phyloP scores from a whole-genome alignment of 2,113 vertebrate species.

The Rutilus rutilus region DNA sequence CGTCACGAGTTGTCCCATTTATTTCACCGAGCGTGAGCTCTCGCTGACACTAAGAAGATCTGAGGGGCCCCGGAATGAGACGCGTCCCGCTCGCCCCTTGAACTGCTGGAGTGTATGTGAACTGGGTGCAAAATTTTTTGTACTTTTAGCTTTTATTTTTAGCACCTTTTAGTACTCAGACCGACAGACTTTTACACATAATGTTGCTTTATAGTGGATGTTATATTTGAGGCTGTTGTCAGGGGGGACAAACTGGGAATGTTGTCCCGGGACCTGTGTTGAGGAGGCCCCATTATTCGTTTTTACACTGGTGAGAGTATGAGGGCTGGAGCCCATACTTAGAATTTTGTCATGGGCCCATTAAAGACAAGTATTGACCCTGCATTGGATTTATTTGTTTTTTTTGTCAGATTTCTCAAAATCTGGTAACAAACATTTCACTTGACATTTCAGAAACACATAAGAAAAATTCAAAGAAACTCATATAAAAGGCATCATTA shows the following conservation, averaged over 20 bases:
- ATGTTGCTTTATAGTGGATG: background rate
- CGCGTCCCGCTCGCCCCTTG: slow-evolving; percentile 18
- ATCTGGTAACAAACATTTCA: no score
- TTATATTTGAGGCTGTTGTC: background rate
- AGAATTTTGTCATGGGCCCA: background rate
- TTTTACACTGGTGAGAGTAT: background rate
- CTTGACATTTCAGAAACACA: no score
- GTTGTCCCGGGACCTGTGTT: background rate
- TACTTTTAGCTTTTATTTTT: no score
- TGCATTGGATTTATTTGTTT: no score
- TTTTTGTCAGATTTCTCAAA: no score
- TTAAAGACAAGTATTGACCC: no score
- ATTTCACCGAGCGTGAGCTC: slow-evolving; percentile 52
- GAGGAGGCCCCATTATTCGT: background rate
- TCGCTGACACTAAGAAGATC: slow-evolving; percentile 58
- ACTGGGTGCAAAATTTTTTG: background rate
- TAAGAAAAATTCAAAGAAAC: no score
- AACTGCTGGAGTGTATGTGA: background rate
- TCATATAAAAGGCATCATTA: no score
- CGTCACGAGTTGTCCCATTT: slow-evolving; percentile 72
- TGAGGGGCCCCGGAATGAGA: slow-evolving; percentile 40
- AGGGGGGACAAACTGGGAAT: background rate
- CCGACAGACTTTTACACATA: background rate
- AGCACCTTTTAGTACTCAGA: background rate
- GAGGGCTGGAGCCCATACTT: background rate